Evolutionary conservation across 2,888 invertebrate species (phyloP), one percentile per base, ranked within the genome.

Genomic region (Ormyrus labotus): DNA sequence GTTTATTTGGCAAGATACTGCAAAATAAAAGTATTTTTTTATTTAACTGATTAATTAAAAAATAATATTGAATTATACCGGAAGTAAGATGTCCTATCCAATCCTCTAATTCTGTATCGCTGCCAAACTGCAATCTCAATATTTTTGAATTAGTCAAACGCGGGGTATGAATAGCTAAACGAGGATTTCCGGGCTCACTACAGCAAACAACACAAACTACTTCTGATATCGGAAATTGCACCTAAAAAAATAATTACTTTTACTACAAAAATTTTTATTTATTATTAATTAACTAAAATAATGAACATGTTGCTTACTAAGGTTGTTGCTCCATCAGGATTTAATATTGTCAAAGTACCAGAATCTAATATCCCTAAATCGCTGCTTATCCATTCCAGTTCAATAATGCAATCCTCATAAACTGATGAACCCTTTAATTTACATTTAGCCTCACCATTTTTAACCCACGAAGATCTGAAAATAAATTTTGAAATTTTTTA

Each of bases 81-180:
- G 94, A 95, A 11, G 95, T 94, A 85, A 97, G 93, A 88, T 96
- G 94, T 81, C 95, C 94, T 78, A 97, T 93, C 97, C 97, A 97
- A 88, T 97, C 97, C 91, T 97, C 97, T 91, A 96, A 93, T 91
- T 96, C 96, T 82, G 95, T 94, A 91, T 97, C 97, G 84, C 96
- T 95, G 73, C 93, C 92, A 89, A 97, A 97, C 87, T 96, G 95
- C 80, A 97, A 91, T 89, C 94, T 94, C 61, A 96, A 92, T 7
- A 95, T 93, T 78, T 92, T 92, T 50, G 90, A 91, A 78, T 91
- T 90, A 47, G 87, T 92, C 83, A 94, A 92, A 82, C 94, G 92
- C 9, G 96, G 94, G 0, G 95, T 94, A 87, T 96, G 94, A 83
- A 97, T 92, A 19, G 95, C 94, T 82, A 97, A 91, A 83, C 96